Base-by-base conservation (phyloP, 2,888 invertebrate genomes). In the Archaeoteleia sp. region DNA sequence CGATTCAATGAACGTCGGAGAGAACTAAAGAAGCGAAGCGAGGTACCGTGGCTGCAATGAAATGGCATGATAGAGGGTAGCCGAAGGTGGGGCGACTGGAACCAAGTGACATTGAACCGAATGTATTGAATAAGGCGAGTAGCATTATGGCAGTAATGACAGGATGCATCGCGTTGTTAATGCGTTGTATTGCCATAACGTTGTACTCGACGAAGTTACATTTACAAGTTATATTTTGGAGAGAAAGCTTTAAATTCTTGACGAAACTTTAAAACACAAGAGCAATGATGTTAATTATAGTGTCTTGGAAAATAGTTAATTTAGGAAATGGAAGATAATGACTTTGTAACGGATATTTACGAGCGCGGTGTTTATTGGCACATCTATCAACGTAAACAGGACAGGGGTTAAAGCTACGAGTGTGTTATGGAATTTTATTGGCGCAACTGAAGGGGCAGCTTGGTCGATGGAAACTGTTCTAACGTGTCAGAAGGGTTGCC, bases 91-190 rank as follows among this genome's bases (percentile, higher is more conserved):
- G 57, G 62, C 48, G 61, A 70, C 75, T 73, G 77, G 72, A 74
- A 76, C 72, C 66, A 76, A 74, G 67, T 82, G 82, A 82, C 82
- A 82, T 82, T 82, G 82, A 82, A 82, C 82, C 80, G 78, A 81
- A 81, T 82, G 78, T 74, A 78, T 74, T 78, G 71, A 79, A 79
- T 75, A 76, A 77, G 73, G 72, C 75, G 71, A 73, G 74, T 75
- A 20, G 2, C 51, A 70, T 80, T 76, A 78, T 77, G 72, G 73
- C 72, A 72, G 71, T 80, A 81, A 81, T 81, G 79, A 82, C 82
- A 81, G 82, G 82, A 82, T 79, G 78, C 75, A 70, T 67, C 13
- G 48, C 46, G 45, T 20, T 62, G 39, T 46, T 20, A 53, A 51
- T 35, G 35, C 27, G 10, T 23, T 37, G 32, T 43, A 35, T 29